Conservation (phyloP, 2,888 invertebrate genomes). For the Tetrapedia diversipes region DNA sequence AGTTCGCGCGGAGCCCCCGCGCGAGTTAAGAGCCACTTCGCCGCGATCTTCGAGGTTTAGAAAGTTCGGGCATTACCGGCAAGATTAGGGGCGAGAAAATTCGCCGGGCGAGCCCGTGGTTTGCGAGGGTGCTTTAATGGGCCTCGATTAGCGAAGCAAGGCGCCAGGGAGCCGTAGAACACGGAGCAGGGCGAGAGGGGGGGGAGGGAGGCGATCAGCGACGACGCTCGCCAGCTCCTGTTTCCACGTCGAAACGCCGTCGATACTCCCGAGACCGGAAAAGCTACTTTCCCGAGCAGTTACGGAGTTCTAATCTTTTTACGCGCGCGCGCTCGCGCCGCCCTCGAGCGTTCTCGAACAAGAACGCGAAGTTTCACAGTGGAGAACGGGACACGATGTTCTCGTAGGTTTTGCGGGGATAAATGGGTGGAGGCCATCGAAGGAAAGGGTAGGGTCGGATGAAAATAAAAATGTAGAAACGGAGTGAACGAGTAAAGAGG, state of each 20-base stretch:
- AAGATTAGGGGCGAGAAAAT: constrained; percentile 79
- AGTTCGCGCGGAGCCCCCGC: constrained; percentile 47
- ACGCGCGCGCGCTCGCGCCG: constrained; percentile 1
- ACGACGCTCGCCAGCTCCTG: constrained; percentile 57
- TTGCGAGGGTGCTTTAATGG: constrained; percentile 79
- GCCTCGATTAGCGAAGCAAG: constrained; percentile 80
- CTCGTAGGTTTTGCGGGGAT: too few species aligned
- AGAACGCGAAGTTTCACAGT: neutral
- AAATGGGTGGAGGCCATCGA: too few species aligned
- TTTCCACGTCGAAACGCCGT: constrained; percentile 59
- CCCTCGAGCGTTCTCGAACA: neutral
- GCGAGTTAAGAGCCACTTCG: constrained; percentile 59
- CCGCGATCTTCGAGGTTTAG: constrained; percentile 67
- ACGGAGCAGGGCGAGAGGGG: constrained; percentile 28
- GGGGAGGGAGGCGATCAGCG: constrained; percentile 76
- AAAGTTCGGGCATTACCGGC: constrained; percentile 77
- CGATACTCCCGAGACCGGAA: constrained; percentile 63
- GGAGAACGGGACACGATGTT: neutral
- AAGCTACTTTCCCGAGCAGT: constrained; percentile 44
- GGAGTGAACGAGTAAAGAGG: too few species aligned
- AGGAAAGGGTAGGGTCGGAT: too few species aligned
- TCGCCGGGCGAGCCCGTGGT: constrained; percentile 67
- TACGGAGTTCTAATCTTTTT: constrained; percentile 57
- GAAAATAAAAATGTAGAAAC: too few species aligned
- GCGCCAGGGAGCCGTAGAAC: constrained; percentile 80